phyloP scores from a whole-genome alignment of 2,797 vertebrate species.

The Telmatherina bonti region DNA sequence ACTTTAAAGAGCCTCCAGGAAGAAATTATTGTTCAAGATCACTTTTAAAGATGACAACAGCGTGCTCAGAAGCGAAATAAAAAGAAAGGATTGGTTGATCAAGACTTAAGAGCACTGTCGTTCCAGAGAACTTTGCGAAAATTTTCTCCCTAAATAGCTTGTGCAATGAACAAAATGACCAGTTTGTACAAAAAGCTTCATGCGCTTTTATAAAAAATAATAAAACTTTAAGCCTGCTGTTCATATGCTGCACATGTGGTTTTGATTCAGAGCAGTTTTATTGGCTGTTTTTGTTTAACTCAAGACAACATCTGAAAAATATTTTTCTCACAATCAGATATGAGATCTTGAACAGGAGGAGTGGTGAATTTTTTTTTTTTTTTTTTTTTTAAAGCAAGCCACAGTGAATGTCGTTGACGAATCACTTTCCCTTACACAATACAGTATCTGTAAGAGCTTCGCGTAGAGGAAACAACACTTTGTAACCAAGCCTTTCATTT shows the following conservation, averaged over 20 bases:
- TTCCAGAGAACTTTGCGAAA: background rate
- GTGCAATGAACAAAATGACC: background rate
- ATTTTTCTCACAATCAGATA: background rate
- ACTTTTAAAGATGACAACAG: too few species aligned
- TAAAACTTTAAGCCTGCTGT: too few species aligned
- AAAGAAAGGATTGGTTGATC: too few species aligned
- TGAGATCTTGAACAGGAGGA: constrained; percentile 31
- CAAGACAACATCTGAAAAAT: background rate
- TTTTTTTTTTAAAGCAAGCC: constrained; percentile 4
- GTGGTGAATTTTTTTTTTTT: too few species aligned
- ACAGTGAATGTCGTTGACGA: background rate
- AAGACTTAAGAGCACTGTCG: too few species aligned
- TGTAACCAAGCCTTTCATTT: background rate
- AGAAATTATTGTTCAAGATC: too few species aligned
- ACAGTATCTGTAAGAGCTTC: constrained; percentile 13
- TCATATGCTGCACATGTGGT: background rate
- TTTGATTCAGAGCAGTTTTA: background rate
- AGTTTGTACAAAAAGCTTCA: background rate
- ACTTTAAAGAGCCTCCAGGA: too few species aligned
- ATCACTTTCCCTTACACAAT: background rate
- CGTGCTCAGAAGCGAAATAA: too few species aligned
- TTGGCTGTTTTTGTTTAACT: background rate
- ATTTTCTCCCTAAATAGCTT: too few species aligned
- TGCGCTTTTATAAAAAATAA: background rate
- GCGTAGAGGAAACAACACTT: background rate